These are phyloP conservation scores for Dasyornis broadbenti DNA, from an alignment of 2,113 vertebrate species.

Conservation along the genomic window DNA sequence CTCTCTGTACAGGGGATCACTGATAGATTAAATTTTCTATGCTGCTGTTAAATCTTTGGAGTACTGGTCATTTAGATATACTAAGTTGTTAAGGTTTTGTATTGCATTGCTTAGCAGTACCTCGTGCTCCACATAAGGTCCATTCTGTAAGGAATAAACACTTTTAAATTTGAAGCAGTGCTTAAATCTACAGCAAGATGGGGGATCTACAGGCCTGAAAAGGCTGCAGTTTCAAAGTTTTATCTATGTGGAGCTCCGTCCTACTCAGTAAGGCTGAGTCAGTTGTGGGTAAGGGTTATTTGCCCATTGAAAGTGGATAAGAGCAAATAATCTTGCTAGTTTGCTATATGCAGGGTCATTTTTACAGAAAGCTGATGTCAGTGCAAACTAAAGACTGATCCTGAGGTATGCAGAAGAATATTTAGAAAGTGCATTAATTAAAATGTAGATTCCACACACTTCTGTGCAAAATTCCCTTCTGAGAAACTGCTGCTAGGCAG, in stretches of 20 bases:
- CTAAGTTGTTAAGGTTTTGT: neutral
- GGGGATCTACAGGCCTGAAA: neutral
- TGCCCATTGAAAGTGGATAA: neutral
- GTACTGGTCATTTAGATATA: neutral
- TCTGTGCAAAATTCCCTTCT: constrained; percentile 15
- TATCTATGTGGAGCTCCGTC: neutral
- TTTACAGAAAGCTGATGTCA: neutral
- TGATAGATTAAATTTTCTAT: neutral
- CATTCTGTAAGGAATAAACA: neutral
- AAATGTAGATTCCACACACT: constrained; percentile 16
- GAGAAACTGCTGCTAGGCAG: constrained; percentile 27
- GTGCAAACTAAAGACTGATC: neutral
- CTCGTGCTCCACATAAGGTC: neutral
- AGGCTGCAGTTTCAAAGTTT: neutral
- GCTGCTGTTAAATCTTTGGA: neutral
- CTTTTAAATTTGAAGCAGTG: neutral
- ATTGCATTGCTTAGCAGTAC: neutral
- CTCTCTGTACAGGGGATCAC: neutral
- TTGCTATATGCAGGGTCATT: neutral
- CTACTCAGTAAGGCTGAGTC: neutral
- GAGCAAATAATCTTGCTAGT: neutral
- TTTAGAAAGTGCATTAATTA: constrained; percentile 20
- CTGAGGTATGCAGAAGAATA: neutral
- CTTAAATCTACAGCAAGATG: neutral
- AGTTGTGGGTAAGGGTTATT: neutral